These are phyloP conservation scores for Acanthis flammea DNA, from an alignment of 2,797 vertebrate species.

Conservation along the genomic window DNA sequence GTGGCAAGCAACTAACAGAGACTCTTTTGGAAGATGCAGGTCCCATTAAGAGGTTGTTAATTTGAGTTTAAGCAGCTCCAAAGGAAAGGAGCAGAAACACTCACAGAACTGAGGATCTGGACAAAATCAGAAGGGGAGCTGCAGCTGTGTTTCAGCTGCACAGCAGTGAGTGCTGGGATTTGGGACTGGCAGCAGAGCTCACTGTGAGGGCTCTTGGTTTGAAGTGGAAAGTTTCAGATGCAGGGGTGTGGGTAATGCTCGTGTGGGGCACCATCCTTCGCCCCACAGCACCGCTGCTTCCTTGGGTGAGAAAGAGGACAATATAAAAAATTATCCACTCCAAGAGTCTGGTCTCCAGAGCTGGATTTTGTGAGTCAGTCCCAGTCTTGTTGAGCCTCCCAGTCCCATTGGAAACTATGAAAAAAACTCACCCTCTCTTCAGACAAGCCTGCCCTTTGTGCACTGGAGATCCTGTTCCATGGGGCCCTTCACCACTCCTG, in stretches of 20 bases:
- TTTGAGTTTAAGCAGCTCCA: background rate
- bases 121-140: background rate
- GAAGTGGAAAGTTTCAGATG: background rate
- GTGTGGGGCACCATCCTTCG: fast-evolving
- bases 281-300: fast-evolving
- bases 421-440: background rate
- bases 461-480: fast-evolving
- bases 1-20: background rate
- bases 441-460: background rate
- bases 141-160: background rate
- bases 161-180: background rate
- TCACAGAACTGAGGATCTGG: background rate
- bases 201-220: fast-evolving
- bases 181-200: background rate
- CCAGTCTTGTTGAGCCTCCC: background rate
- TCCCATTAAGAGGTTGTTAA: background rate
- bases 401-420: background rate
- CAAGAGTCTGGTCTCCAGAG: background rate
- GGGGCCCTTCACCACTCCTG: fast-evolving
- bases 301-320: background rate
- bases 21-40: background rate
- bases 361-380: background rate
- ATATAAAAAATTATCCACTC: background rate
- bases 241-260: background rate
- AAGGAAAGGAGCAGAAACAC: background rate